These are phyloP conservation scores for Hyles vespertilio DNA, from an alignment of 1,140 invertebrate species.

Conservation along the genomic window DNA sequence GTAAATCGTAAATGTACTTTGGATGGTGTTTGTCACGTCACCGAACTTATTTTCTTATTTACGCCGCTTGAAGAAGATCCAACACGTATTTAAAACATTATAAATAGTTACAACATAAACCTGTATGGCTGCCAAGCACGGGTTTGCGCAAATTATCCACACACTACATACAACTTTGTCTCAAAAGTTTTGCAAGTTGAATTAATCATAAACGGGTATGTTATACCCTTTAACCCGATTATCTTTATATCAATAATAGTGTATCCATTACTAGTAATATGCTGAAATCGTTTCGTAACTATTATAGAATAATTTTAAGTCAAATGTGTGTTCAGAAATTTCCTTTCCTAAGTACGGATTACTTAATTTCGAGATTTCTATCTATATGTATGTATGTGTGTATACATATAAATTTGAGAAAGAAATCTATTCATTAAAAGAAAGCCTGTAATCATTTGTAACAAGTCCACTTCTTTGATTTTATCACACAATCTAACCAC, in stretches of 20 bases:
- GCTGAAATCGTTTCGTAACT: too few relatives aligned
- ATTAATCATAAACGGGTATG: neutral
- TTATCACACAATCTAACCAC: too few relatives aligned
- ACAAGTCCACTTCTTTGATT: too few relatives aligned
- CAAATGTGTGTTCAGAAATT: too few relatives aligned
- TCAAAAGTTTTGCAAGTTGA: neutral
- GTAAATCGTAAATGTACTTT: conserved; percentile 47
- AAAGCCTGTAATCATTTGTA: too few relatives aligned
- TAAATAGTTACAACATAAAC: conserved; percentile 18
- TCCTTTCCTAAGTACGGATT: too few relatives aligned
- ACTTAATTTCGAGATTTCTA: too few relatives aligned
- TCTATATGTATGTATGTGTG: too few relatives aligned
- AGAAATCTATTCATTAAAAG: too few relatives aligned
- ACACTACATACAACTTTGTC: neutral
- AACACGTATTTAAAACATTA: conserved; percentile 21
- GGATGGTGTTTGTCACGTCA: conserved; percentile 69
- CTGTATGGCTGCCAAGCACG: conserved; percentile 21
- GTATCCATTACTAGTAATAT: too few relatives aligned
- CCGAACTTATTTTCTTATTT: conserved; percentile 58
- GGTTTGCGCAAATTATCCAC: neutral
- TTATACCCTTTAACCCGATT: conserved; percentile 22
- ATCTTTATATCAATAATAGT: conserved; percentile 2
- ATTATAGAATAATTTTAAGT: too few relatives aligned
- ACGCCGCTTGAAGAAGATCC: conserved; percentile 28
- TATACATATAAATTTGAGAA: too few relatives aligned